These are phyloP conservation scores for Prenolepis imparis DNA, from an alignment of 2,888 invertebrate genomes.

Conservation along the genomic window DNA sequence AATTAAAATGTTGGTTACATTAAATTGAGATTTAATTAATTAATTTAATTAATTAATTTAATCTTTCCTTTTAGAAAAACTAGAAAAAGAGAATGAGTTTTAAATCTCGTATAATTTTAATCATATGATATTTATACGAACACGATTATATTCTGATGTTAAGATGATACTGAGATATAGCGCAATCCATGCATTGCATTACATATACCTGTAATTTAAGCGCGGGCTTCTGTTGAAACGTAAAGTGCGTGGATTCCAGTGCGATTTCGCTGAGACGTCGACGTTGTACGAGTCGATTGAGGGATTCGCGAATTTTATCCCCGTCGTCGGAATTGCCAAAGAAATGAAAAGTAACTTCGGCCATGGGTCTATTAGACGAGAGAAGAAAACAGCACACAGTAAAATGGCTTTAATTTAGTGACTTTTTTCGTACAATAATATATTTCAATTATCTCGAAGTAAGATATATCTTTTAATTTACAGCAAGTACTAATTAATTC, in stretches of 20 bases:
- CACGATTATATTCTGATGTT: background rate
- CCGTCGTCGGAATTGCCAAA: conserved; percentile 87
- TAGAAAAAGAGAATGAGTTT: background rate
- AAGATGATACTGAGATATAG: background rate
- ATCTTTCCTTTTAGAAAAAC: background rate
- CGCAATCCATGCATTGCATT: background rate
- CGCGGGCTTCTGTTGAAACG: conserved; percentile 91
- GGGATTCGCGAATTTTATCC: conserved; percentile 87
- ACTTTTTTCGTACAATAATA: background rate
- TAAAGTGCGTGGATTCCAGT: conserved; percentile 89
- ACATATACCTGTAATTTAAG: conserved; percentile 89
- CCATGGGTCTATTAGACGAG: conserved; percentile 80
- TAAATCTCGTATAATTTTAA: background rate
- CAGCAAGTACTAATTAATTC: background rate
- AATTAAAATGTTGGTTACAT: background rate
- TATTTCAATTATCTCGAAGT: background rate
- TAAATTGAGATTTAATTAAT: background rate
- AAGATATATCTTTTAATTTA: background rate
- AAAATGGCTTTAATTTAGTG: background rate
- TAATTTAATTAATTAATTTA: too few species aligned
- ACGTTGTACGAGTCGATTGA: conserved; percentile 88
- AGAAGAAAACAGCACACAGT: conserved; percentile 26
- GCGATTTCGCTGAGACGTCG: conserved; percentile 89
- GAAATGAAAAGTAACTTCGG: conserved; percentile 86
- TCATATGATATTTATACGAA: background rate